Evolutionary conservation across 2,888 invertebrate genomes (phyloP).

Genomic region (Diabrotica balteata): DNA sequence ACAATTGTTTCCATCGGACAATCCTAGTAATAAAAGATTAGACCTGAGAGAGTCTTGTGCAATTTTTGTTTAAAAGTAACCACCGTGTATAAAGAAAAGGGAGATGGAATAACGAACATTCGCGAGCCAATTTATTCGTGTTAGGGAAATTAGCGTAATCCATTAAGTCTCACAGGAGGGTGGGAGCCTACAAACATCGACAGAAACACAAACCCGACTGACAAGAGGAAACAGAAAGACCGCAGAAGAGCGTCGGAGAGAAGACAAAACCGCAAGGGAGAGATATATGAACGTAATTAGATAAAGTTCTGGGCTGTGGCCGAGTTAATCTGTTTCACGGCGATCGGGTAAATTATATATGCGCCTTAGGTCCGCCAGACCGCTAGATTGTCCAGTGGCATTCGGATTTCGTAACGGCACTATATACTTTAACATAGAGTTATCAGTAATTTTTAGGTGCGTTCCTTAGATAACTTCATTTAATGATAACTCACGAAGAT

Average conservation of each 20-base stretch:
- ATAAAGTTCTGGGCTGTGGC: slow-evolving; percentile 58
- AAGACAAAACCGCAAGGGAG: slow-evolving; percentile 52
- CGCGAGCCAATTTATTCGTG: slow-evolving; percentile 2
- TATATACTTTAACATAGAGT: no score
- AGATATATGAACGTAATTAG: slow-evolving; percentile 59
- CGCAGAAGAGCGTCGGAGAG: slow-evolving; percentile 43
- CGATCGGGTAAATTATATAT: slow-evolving; percentile 50
- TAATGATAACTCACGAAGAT: no score
- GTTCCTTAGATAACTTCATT: no score
- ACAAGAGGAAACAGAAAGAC: slow-evolving; percentile 43
- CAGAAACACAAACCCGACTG: slow-evolving; percentile 31
- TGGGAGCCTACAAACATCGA: slow-evolving; percentile 23
- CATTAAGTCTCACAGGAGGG: slow-evolving; percentile 30
- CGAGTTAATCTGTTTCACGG: slow-evolving; percentile 56
- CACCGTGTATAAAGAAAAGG: background rate
- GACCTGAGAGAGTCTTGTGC: no score
- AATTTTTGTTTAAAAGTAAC: no score
- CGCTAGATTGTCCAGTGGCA: background rate
- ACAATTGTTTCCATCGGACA: no score
- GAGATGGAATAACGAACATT: background rate
- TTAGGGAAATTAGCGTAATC: slow-evolving; percentile 33
- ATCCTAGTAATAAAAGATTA: no score
- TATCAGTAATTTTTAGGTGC: no score
- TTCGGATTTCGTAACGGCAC: no score
- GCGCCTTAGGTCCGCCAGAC: slow-evolving; percentile 34